Base-by-base conservation (phyloP, 1,140 invertebrate species). In the Lordiphosa clarofinis region DNA sequence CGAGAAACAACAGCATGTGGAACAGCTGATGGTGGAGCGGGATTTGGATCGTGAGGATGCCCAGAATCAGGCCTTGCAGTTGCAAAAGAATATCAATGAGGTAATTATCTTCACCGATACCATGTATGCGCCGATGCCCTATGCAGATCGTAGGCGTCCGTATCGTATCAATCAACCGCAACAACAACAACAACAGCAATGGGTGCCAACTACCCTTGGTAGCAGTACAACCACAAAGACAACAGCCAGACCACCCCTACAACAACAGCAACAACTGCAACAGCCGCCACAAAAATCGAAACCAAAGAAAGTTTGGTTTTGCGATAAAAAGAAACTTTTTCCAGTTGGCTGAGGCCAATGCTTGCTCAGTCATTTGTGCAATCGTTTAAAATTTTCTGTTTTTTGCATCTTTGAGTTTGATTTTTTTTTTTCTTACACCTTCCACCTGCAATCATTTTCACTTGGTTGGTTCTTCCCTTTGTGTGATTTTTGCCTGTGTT, bases 1-100 rank as follows among this genome's bases (percentile, higher is more conserved):
- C 87, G 96, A 98, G 89, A 99, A 98, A 88, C 95, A 98, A 86
- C 93, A 95, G 60, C 96, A 98, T 78, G 94, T 99, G 70, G 96
- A 97, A 82, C 93, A 95, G 75, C 90, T 99, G 38, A 92, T 98
- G 87, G 94, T 94, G 58, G 97, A 98, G 87, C 90, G 96, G 52
- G 97, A 99, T 81, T 87, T 98, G 61, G 97, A 98, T 89, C 91
- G 96, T 72, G 92, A 94, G 42, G 95, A 97, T 89, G 91, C 96
- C 19, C 91, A 91, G 38, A 91, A 91, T 59, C 90, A 91, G 61
- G 90, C 90, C 4, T 73, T 92, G 66, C 91, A 86, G 56, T 86
- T 79, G 48, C 88, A 89, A 56, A 89, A 86, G 67, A 88, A 73
- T 67, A 88, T 89, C 60, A 82, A 76, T 69, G 87, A 89, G 87